Evolutionary conservation across 2,888 invertebrate genomes (phyloP), one percentile per base, ranked within the genome.

Genomic region (Drosophila greeni): DNA sequence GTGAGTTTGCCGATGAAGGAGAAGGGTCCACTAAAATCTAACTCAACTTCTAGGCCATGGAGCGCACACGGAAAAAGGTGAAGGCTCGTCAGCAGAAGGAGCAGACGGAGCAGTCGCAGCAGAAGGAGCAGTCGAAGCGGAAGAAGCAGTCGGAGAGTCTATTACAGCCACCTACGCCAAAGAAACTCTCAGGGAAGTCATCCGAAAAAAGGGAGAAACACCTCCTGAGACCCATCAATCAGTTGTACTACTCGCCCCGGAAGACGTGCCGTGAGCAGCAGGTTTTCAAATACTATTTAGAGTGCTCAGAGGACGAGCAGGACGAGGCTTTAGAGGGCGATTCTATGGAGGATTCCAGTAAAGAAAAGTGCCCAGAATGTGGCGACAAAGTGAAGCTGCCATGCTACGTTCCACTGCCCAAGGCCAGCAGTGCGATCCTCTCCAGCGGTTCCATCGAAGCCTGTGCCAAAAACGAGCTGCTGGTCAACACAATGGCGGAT

Each of bases 161-260:
- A 7, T 11, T 26, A 6, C 3, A 9, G 5, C 11, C 14, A 7
- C 18, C 18, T 14, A 12, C 8, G 18, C 2, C 12, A 20, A 11
- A 14, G 20, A 8, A 12, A 18, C 18, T 7, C 2, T 4, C 34
- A 34, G 5, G 34, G 1, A 4, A 16, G 16, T 5, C 36, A 16
- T 16, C 36, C 4, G 16, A 36, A 9, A 36, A 36, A 16, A 4
- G 2, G 5, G 36, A 36, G 16, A 9, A 16, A 36, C 36, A 9
- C 9, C 1, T 5, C 9, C 9, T 36, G 4, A 16, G 26, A 9
- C 16, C 45, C 6, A 6, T 43, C 5, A 20, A 61, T 3, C 40
- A 61, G 2, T 42, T 84, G 11, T 82, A 40, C 23, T 79, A 78
- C 43, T 6, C 48, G 6, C 84, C 77, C 3, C 59, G 74, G 0